A percentile compares a stretch with the other conserved stretches of the same genome.
Conservation (phyloP, 2,888 invertebrate species). For the Notodonta ziczac region DNA sequence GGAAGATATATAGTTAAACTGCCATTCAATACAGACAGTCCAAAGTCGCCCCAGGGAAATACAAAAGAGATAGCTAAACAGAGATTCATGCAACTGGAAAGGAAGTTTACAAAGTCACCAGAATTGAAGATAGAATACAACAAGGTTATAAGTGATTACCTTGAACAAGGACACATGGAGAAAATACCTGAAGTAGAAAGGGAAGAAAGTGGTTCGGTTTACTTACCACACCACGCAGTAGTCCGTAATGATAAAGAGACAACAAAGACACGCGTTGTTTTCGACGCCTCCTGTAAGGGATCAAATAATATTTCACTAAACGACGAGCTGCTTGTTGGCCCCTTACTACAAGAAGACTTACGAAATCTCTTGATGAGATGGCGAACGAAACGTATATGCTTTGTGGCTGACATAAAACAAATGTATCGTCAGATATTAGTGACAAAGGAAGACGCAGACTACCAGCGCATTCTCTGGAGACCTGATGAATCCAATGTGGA, state of each 20-base stretch:
- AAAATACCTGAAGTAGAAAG: slow-evolving; percentile 26
- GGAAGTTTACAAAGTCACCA: slow-evolving; percentile 15
- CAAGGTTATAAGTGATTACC: slow-evolving; percentile 34
- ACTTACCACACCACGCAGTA: slow-evolving; percentile 44
- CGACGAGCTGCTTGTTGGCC: slow-evolving; percentile 34
- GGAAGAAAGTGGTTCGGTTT: slow-evolving; percentile 19
- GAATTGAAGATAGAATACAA: slow-evolving; percentile 22
- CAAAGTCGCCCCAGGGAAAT: background rate
- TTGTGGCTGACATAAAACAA: slow-evolving; percentile 36
- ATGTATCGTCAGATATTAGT: slow-evolving; percentile 44
- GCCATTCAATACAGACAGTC: slow-evolving; percentile 18
- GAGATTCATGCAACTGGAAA: background rate
- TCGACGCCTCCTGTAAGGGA: slow-evolving; percentile 16
- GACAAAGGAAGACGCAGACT: slow-evolving; percentile 21
- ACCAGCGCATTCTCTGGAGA: background rate
- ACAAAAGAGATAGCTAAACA: background rate
- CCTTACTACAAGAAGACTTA: slow-evolving; percentile 32
- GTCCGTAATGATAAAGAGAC: slow-evolving; percentile 34
- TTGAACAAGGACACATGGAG: slow-evolving; percentile 30
- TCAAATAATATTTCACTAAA: slow-evolving; percentile 28
- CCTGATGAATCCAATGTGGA: background rate
- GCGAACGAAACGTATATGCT: slow-evolving; percentile 30
- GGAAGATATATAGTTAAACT: slow-evolving; percentile 28
- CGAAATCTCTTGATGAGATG: slow-evolving; percentile 37
- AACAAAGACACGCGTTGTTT: slow-evolving; percentile 33